phyloP scores from a whole-genome alignment of 2,888 invertebrate genomes.

The Dermolepida albohirtum region DNA sequence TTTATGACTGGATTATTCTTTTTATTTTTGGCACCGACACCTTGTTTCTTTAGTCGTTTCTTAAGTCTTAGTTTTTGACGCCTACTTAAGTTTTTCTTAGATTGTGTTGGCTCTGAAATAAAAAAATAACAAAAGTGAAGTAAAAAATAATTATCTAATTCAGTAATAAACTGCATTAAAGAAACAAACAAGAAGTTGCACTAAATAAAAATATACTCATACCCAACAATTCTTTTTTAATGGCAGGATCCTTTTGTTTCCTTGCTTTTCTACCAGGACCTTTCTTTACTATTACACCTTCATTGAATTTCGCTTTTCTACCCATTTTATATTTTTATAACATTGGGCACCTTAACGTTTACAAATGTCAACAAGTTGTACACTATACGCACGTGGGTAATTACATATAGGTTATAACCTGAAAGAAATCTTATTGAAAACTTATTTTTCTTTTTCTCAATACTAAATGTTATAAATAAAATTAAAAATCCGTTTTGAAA shows the following conservation, averaged over 20 bases:
- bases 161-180: background rate
- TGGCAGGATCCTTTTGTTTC: constrained; percentile 86
- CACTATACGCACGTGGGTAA: constrained; percentile 2
- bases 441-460: background rate
- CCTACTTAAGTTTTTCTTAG: constrained; percentile 46
- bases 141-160: too few relatives aligned
- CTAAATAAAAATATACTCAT: constrained; percentile 44
- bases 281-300: constrained; percentile 76
- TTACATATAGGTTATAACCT: constrained; percentile 1
- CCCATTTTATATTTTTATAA: constrained; percentile 74
- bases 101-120: constrained; percentile 61
- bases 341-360: background rate
- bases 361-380: background rate
- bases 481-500: background rate
- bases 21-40: constrained; percentile 49
- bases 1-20: constrained; percentile 51
- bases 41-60: constrained; percentile 55
- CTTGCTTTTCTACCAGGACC: constrained; percentile 89
- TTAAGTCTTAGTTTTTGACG: constrained; percentile 55
- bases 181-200: background rate
- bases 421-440: background rate
- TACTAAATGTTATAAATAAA: background rate
- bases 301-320: constrained; percentile 84
- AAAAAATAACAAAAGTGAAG: background rate
- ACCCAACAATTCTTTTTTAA: constrained; percentile 71